Base-by-base conservation (phyloP, 2,888 invertebrate genomes). In the Nemapogon koenigi region DNA sequence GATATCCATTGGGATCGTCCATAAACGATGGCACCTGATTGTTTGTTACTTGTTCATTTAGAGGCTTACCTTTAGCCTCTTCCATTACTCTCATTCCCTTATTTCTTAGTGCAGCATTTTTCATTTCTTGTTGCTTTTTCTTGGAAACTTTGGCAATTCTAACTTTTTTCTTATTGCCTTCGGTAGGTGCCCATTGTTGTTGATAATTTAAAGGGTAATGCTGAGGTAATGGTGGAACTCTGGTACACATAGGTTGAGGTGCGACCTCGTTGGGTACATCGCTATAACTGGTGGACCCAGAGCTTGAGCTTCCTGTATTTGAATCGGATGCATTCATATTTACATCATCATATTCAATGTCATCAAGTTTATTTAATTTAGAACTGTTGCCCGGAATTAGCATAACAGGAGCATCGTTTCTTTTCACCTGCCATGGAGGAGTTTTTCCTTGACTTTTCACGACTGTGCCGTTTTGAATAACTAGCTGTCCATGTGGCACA, bases 1-100 rank as follows among this genome's bases (percentile, higher is more conserved):
- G 73, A 67, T 93, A 95, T 2, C 93, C 94, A 53, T 88, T 90
- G 0, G 94, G 94, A 65, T 95, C 94, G 48, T 95, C 94, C 81
- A 94, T 86, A 59, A 94, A 94, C 19, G 93, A 93, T 1, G 91
- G 91, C 45, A 85, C 70, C 2, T 27, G 28, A 44, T 81, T 82
- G 45, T 83, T 83, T 48, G 61, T 65, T 17, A 80, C 62, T 41
- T 65, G 56, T 42, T 81, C 66, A 43, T 80, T 79, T 44, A 72
- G 70, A 4, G 67, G 61, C 50, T 76, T 73, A 37, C 53, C 58
- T 61, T 81, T 78, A 7, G 53, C 35, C 33, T 76, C 73, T 41
- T 68, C 64, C 8, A 64, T 41, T 31, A 63, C 47, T 43, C 71
- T 59, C 47, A 71, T 55, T 2, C 71, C 68, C 43, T 72, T 72